Evolutionary conservation across 2,113 vertebrate species (phyloP).

Genomic region (Melozone crissalis): DNA sequence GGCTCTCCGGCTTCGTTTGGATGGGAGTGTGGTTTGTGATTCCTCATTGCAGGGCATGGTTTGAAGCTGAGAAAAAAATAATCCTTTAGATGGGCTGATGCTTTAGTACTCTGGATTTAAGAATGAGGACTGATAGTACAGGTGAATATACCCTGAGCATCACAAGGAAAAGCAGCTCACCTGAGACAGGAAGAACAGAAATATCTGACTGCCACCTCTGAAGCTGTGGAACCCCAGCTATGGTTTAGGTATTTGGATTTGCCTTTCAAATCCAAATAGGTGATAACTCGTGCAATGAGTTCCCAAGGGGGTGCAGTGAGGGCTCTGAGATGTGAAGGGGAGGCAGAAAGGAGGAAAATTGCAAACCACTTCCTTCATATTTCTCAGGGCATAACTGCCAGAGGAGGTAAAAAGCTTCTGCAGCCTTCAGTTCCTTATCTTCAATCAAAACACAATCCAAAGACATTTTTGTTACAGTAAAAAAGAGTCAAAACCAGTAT

Average conservation of each 20-base stretch:
- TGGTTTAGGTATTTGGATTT: neutral
- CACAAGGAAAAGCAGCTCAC: neutral
- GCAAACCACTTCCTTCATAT: neutral
- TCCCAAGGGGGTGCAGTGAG: neutral
- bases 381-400: accelerated
- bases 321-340: accelerated
- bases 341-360: neutral
- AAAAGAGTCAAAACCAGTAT: neutral
- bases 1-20: neutral
- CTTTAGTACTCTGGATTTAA: neutral
- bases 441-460: neutral
- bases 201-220: neutral
- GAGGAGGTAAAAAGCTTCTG: neutral
- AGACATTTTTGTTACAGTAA: neutral
- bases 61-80: neutral
- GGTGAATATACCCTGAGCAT: neutral
- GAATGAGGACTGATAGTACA: neutral
- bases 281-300: neutral
- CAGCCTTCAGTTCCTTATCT: neutral
- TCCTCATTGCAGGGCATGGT: neutral
- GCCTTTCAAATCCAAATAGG: neutral
- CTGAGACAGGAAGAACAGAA: neutral
- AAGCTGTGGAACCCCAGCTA: neutral
- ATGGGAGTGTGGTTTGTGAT: neutral
- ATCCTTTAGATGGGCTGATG: neutral